Conservation (phyloP, 1,140 invertebrate species). For the Bombus consobrinus region DNA sequence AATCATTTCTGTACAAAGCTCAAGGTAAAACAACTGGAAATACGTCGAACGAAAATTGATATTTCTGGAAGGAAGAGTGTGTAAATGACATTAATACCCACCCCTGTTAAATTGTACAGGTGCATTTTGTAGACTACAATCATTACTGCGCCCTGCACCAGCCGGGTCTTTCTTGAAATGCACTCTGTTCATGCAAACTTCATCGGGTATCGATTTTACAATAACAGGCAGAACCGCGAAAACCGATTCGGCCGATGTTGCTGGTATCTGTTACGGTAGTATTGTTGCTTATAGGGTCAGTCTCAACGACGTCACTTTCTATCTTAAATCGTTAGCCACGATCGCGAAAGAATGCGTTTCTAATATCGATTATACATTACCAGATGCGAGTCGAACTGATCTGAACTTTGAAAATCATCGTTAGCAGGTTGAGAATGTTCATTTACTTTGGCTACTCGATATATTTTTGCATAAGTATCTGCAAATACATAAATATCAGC, state of each 20-base stretch:
- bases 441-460: too few relatives aligned
- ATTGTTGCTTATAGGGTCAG: neutral
- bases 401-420: too few relatives aligned
- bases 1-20: neutral
- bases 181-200: conserved; percentile 33
- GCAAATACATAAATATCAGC: too few relatives aligned
- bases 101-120: neutral
- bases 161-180: conserved; percentile 24
- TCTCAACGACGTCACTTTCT: neutral
- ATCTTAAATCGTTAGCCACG: conserved; percentile 29
- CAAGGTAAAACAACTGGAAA: neutral
- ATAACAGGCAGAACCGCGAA: conserved; percentile 30
- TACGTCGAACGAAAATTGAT: neutral
- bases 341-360: neutral
- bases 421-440: too few relatives aligned
- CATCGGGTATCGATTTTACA: conserved; percentile 52
- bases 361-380: too few relatives aligned
- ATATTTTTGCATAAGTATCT: too few relatives aligned
- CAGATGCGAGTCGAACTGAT: too few relatives aligned
- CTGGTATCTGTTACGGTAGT: neutral
- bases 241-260: conserved; percentile 16
- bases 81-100: neutral
- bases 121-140: neutral
- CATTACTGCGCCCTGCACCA: neutral
- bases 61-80: neutral